These are phyloP conservation scores for Ruditapes philippinarum DNA, from an alignment of 1,140 invertebrate species.

Conservation along the genomic window DNA sequence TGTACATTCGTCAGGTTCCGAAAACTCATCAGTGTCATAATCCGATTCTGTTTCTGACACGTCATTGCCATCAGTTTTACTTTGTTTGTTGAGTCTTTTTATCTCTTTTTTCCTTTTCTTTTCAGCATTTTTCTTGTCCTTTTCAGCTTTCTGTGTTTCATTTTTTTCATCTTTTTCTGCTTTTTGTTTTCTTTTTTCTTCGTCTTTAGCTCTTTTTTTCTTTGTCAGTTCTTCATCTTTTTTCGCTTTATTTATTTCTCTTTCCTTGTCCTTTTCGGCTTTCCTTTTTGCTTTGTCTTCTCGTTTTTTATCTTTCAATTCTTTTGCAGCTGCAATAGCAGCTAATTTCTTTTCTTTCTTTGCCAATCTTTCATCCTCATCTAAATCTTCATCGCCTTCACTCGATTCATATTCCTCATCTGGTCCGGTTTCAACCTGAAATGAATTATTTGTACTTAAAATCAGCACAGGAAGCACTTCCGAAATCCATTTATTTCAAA, in stretches of 20 bases:
- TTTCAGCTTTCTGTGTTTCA: neutral
- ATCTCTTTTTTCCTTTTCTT: neutral
- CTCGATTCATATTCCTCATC: slow-evolving; percentile 6
- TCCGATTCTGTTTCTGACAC: neutral
- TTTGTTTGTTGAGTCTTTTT: neutral
- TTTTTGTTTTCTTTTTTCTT: neutral
- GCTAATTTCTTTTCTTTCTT: slow-evolving; percentile 48
- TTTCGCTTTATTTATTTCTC: neutral
- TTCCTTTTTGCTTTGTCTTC: slow-evolving; percentile 22
- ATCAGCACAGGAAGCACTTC: too few relatives aligned
- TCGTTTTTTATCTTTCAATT: slow-evolving; percentile 24
- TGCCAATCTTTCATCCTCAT: neutral
- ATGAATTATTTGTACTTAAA: too few relatives aligned
- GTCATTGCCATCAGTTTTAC: neutral
- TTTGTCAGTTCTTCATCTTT: neutral
- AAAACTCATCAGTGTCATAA: neutral
- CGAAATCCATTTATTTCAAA: too few relatives aligned
- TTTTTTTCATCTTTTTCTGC: neutral
- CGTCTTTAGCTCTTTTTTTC: slow-evolving; percentile 2
- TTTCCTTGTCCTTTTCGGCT: slow-evolving; percentile 2
- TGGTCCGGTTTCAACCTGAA: neutral
- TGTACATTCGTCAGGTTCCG: neutral
- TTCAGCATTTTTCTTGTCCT: neutral
- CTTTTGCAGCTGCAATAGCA: slow-evolving; percentile 40
- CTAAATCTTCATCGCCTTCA: slow-evolving; percentile 25